A percentile compares a stretch with the other conserved stretches of the same genome.
phyloP scores from a whole-genome alignment of 2,797 vertebrate species.

The Scomberomorus guttatus region DNA sequence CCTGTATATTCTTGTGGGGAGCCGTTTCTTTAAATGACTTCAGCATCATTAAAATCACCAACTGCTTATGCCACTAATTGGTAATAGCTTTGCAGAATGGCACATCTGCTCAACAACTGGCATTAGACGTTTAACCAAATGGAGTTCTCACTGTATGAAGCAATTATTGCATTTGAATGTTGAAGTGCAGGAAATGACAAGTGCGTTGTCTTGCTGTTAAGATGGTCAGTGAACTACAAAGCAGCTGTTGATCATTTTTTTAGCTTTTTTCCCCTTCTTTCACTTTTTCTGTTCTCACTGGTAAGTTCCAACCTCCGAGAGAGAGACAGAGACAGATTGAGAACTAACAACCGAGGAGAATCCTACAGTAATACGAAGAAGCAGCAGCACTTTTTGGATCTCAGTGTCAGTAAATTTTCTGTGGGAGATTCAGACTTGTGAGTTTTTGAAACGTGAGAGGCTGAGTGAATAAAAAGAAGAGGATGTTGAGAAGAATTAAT shows the following conservation, averaged over 20 bases:
- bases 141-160: conserved; percentile 20
- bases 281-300: neutral
- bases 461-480: neutral
- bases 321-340: neutral
- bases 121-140: neutral
- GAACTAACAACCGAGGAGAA: neutral
- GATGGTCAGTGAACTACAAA: neutral
- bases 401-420: neutral
- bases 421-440: neutral
- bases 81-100: neutral
- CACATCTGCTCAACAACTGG: neutral
- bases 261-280: neutral
- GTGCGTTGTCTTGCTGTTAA: conserved; percentile 5
- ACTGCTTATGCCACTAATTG: conserved; percentile 1
- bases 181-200: conserved; percentile 3
- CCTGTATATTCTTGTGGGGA: neutral
- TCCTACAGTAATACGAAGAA: neutral
- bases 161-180: conserved; percentile 31
- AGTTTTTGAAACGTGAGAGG: neutral
- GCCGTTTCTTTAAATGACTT: neutral
- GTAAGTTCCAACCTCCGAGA: neutral
- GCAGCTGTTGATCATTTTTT: neutral
- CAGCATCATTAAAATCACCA: conserved; percentile 27
- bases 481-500: neutral
- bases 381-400: neutral